Percentiles rank a stretch among this genome's conserved stretches.
Evolutionary conservation across 2,113 vertebrate species (phyloP).

Genomic region (Syngnathoides biaculeatus): DNA sequence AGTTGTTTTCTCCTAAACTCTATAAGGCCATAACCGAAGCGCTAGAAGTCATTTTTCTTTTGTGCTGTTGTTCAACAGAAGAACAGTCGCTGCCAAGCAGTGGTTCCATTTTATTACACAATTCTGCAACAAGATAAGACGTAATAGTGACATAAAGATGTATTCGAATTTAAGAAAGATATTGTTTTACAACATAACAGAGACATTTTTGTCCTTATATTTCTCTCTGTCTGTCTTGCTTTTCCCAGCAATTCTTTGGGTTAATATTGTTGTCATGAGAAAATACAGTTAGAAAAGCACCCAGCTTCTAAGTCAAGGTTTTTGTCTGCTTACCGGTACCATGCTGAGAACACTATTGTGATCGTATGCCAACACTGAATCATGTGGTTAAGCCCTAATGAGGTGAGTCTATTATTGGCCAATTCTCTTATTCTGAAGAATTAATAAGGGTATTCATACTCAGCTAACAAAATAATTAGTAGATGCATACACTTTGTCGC

Average conservation of each 20-base stretch:
- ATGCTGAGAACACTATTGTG: constrained; percentile 13
- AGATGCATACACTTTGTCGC: constrained; percentile 2
- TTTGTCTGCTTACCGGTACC: constrained; percentile 3
- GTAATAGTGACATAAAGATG: not conserved
- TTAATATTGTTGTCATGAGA: not conserved
- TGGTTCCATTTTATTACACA: not conserved
- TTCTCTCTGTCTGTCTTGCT: not conserved
- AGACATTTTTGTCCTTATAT: not conserved
- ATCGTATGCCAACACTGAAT: constrained; percentile 19
- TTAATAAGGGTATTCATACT: constrained; percentile 24
- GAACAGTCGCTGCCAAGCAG: not conserved
- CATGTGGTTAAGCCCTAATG: constrained; percentile 12
- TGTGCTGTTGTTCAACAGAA: not conserved
- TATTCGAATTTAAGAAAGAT: not conserved
- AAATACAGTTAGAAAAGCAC: not conserved
- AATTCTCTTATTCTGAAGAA: not conserved
- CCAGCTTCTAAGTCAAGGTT: not conserved
- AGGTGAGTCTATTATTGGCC: constrained; percentile 8
- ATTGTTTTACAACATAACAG: not conserved
- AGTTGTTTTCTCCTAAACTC: not conserved
- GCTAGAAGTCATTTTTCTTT: not conserved
- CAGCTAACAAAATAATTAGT: constrained; percentile 19
- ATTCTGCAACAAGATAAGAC: not conserved
- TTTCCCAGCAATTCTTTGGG: not conserved
- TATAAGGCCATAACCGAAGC: not conserved